Evolutionary conservation across 2,113 vertebrate genomes (phyloP).

Genomic region (Epinephelus lanceolatus): DNA sequence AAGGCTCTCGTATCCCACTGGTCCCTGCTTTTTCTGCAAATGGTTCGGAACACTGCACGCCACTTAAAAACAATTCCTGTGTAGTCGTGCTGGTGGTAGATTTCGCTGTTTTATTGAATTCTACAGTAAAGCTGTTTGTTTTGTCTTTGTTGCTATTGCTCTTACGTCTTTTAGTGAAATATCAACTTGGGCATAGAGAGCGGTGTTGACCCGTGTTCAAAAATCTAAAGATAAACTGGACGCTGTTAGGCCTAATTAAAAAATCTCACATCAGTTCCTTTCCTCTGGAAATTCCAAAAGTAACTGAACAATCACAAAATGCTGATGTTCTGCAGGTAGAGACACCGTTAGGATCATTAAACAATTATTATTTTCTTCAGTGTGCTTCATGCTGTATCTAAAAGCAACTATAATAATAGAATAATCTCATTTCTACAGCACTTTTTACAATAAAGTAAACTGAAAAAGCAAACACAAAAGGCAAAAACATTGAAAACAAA

Average conservation of each 20-base stretch:
- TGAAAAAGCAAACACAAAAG: not conserved
- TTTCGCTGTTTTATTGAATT: conserved; percentile 26
- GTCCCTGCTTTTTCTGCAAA: conserved; percentile 38
- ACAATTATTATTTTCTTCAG: not conserved
- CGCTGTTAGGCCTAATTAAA: not conserved
- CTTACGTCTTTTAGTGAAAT: conserved; percentile 5
- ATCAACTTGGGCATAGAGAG: not conserved
- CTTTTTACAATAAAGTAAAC: not conserved
- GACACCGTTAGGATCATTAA: not conserved
- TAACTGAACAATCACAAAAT: not conserved
- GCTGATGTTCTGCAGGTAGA: not conserved
- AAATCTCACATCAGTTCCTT: not conserved
- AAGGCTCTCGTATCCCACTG: conserved; percentile 52
- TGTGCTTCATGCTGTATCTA: not conserved
- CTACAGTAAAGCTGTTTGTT: conserved; percentile 39
- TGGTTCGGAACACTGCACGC: conserved; percentile 13
- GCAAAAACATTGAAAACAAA: not conserved
- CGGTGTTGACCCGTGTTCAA: not conserved
- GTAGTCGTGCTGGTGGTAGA: conserved; percentile 14
- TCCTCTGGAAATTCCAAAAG: not conserved
- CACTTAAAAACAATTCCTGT: conserved; percentile 47
- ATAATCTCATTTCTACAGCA: not conserved
- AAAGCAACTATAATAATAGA: not conserved
- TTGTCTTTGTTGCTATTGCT: conserved; percentile 10
- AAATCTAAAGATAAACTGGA: not conserved